Conservation (phyloP, 2,797 vertebrate genomes). For the Myotis vivesi region DNA sequence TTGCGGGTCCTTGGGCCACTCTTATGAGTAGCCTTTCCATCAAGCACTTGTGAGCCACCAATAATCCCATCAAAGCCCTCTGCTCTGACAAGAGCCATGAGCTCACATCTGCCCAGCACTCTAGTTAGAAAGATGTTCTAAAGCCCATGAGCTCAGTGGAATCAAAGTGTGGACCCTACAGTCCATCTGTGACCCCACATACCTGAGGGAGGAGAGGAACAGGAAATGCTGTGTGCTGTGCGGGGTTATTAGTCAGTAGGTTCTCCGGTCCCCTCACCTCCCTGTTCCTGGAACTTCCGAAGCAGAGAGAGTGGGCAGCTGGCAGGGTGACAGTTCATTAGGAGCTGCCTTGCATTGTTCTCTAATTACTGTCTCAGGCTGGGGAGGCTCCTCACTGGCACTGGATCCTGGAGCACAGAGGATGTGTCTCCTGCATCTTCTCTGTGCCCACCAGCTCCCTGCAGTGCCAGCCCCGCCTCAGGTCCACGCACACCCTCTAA, state of each 20-base stretch:
- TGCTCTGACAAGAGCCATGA: not conserved
- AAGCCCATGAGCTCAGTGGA: not conserved
- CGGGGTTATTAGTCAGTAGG: not conserved
- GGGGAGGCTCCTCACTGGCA: not conserved
- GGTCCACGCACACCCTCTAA: not conserved
- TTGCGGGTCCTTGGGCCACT: not conserved
- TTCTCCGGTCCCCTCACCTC: not conserved
- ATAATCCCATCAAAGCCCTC: no score
- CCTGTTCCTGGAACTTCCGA: not conserved
- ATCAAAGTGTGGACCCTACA: not conserved
- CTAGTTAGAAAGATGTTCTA: not conserved
- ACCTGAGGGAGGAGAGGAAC: not conserved
- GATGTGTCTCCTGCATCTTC: not conserved
- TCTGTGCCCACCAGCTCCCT: not conserved
- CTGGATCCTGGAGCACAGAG: not conserved
- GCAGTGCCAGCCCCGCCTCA: not conserved
- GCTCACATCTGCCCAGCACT: not conserved
- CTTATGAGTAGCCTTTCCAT: not conserved
- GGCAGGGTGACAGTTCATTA: not conserved
- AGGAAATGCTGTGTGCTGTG: fast-evolving
- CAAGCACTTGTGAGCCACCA: not conserved
- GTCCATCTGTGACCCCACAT: not conserved
- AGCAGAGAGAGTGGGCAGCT: not conserved
- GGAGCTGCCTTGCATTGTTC: not conserved
- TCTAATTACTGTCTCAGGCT: not conserved